Conservation (phyloP, 2,797 vertebrate genomes). For the Crax fasciolata region DNA sequence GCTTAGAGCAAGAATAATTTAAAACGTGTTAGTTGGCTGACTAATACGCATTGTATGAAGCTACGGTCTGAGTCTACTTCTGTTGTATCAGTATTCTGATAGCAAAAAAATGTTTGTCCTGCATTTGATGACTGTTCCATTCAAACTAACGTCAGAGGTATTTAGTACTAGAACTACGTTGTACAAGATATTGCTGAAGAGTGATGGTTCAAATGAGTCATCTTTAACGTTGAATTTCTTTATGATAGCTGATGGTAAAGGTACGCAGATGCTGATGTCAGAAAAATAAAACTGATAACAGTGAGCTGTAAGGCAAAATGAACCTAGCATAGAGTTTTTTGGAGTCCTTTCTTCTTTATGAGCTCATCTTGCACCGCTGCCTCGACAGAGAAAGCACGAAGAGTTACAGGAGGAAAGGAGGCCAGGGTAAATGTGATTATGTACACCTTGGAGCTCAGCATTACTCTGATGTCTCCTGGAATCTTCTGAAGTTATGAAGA, state of each 20-base stretch:
- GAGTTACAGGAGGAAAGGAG: neutral
- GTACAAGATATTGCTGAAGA: neutral
- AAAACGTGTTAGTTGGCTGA: neutral
- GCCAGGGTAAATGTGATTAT: neutral
- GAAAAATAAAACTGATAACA: neutral
- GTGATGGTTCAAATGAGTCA: neutral
- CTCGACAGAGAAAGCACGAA: neutral
- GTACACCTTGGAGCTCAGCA: neutral
- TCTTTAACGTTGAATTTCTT: neutral
- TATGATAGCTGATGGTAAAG: neutral
- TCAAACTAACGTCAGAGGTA: neutral
- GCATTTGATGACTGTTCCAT: neutral
- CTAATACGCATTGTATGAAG: neutral
- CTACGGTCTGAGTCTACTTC: neutral
- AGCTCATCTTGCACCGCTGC: neutral
- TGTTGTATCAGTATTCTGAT: neutral
- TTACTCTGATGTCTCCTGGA: neutral
- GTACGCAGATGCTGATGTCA: neutral
- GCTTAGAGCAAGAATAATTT: slow-evolving; percentile 18
- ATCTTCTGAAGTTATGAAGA: neutral
- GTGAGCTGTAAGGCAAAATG: neutral
- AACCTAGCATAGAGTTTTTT: rapidly evolving
- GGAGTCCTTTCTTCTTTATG: neutral
- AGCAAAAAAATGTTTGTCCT: neutral
- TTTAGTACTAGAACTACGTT: neutral